phyloP scores from a whole-genome alignment of 2,797 vertebrate species.

The Poeciliopsis infans region DNA sequence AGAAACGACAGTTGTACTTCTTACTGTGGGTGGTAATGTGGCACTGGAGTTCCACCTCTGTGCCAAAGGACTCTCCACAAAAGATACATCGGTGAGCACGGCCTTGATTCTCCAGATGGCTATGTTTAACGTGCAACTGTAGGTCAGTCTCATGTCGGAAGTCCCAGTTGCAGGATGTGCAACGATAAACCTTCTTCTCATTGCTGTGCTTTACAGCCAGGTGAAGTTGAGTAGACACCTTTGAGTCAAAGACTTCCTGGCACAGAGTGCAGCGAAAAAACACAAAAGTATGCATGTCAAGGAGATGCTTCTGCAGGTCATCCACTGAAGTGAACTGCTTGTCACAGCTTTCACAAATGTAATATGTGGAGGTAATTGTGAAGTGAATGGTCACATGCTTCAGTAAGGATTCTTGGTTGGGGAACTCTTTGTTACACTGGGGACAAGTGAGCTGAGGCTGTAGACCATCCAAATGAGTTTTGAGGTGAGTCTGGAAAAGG shows the following conservation, averaged over 20 bases:
- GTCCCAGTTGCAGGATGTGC: constrained; percentile 98
- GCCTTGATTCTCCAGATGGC: constrained; percentile 96
- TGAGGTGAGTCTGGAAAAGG: constrained; percentile 97
- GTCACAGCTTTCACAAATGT: constrained; percentile 98
- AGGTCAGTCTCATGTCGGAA: constrained; percentile 95
- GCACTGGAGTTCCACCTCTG: constrained; percentile 97
- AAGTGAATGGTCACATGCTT: constrained; percentile 98
- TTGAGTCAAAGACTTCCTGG: constrained; percentile 98
- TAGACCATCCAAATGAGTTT: constrained; percentile 94
- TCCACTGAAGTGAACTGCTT: constrained; percentile 98
- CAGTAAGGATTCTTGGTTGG: constrained; percentile 94
- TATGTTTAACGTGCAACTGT: constrained; percentile 96
- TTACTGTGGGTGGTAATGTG: constrained; percentile 99
- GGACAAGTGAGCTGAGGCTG: constrained; percentile 93
- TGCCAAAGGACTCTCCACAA: constrained; percentile 95
- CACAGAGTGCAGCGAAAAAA: constrained; percentile 98
- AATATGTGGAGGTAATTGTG: constrained; percentile 96
- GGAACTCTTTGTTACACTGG: constrained; percentile 98
- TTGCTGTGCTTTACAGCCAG: constrained; percentile 98
- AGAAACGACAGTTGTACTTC: constrained; percentile 98
- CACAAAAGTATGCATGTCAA: constrained; percentile 99
- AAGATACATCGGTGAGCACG: constrained; percentile 97
- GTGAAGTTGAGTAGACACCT: constrained; percentile 97
- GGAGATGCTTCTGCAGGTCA: constrained; percentile 95
- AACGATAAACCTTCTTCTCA: constrained; percentile 96